Evolutionary conservation across 2,797 vertebrate species (phyloP).

Genomic region (Borostomias antarcticus): DNA sequence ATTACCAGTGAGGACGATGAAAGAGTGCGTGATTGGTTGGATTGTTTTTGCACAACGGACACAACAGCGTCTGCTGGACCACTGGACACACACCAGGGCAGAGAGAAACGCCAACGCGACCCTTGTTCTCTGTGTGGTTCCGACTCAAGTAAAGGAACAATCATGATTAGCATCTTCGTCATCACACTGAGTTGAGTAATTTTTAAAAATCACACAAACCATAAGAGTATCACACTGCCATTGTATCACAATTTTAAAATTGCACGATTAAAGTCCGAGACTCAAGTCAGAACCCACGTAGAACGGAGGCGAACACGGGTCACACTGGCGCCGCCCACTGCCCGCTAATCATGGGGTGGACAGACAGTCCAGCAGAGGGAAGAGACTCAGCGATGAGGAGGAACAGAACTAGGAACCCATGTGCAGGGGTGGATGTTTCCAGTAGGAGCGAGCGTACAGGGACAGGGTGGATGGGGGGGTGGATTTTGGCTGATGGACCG

Average conservation of each 20-base stretch:
- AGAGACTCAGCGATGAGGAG: conserved; percentile 20
- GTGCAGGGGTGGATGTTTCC: conserved; percentile 79
- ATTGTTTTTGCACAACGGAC: not conserved
- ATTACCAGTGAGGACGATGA: not conserved
- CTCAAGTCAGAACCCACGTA: conserved; percentile 30
- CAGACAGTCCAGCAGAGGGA: conserved; percentile 59
- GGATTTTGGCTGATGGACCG: conserved; percentile 51
- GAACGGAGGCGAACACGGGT: conserved; percentile 42
- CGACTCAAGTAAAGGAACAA: conserved; percentile 48
- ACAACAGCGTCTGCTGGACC: conserved; percentile 28
- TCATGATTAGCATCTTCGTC: not conserved
- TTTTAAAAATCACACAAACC: conserved; percentile 46
- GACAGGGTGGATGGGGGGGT: conserved; percentile 31
- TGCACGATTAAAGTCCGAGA: conserved; percentile 38
- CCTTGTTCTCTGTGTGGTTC: conserved; percentile 38
- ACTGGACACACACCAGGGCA: conserved; percentile 32
- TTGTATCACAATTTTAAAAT: conserved; percentile 36
- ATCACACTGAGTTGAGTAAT: conserved; percentile 32
- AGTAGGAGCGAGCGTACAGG: conserved; percentile 53
- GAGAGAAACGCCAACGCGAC: conserved; percentile 61
- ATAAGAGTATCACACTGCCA: conserved; percentile 20
- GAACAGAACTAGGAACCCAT: conserved; percentile 60
- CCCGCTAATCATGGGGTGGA: conserved; percentile 53
- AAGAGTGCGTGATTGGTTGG: not conserved
- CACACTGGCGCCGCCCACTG: conserved; percentile 52